Percentiles rank a stretch among this genome's conserved stretches.
Conservation (phyloP, 2,797 vertebrate genomes). For the Adrianichthys oophorus region DNA sequence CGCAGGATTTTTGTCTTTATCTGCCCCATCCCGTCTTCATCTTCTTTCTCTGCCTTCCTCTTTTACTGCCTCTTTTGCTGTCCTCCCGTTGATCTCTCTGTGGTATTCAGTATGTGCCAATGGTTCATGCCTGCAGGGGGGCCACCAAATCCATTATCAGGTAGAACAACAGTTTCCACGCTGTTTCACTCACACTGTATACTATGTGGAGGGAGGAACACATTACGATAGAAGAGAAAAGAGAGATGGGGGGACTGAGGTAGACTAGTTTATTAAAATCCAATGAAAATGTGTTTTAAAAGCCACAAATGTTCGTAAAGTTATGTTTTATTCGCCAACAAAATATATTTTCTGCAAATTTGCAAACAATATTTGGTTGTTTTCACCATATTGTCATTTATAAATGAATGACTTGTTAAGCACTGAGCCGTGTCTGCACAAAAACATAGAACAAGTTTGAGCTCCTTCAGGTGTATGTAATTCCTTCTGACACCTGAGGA, state of each 20-base stretch:
- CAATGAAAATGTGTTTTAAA: slow-evolving; percentile 48
- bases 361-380: slow-evolving; percentile 4
- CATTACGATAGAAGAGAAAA: slow-evolving; percentile 27
- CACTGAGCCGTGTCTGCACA: slow-evolving; percentile 30
- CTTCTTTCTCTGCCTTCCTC: slow-evolving; percentile 55
- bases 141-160: slow-evolving; percentile 84
- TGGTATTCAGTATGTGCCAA: slow-evolving; percentile 84
- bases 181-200: slow-evolving; percentile 70
- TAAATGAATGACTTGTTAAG: slow-evolving; percentile 35
- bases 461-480: slow-evolving; percentile 34
- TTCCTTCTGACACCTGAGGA: slow-evolving; percentile 47
- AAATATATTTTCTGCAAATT: slow-evolving; percentile 19
- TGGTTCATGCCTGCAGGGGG: slow-evolving; percentile 81
- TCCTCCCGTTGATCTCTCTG: slow-evolving; percentile 76
- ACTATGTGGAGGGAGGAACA: slow-evolving; percentile 37
- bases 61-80: slow-evolving; percentile 55
- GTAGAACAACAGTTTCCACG: slow-evolving; percentile 82
- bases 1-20: slow-evolving; percentile 74
- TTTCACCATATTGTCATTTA: slow-evolving; percentile 20
- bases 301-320: slow-evolving; percentile 30
- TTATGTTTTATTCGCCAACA: not conserved
- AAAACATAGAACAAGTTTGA: slow-evolving; percentile 36
- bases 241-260: slow-evolving; percentile 23
- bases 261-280: slow-evolving; percentile 50
- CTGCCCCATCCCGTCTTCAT: slow-evolving; percentile 65